Evolutionary conservation across 2,797 vertebrate species (phyloP).

Genomic region (Poecilia wingei): DNA sequence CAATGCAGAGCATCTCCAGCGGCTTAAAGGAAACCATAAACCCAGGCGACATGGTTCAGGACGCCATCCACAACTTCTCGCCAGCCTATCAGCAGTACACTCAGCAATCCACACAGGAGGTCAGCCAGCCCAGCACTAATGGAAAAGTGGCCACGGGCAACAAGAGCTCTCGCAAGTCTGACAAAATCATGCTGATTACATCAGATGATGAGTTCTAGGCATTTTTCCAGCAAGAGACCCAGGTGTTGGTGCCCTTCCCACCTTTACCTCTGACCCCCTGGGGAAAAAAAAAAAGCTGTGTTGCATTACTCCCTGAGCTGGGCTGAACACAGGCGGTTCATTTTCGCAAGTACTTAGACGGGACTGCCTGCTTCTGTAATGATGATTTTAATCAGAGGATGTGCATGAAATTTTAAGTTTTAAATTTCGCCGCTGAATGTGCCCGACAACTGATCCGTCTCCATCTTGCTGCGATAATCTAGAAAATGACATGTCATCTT

Average conservation of each 20-base stretch:
- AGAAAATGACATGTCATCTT: constrained; percentile 36
- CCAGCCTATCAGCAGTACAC: constrained; percentile 93
- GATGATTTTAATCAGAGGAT: constrained; percentile 47
- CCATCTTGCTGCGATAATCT: constrained; percentile 41
- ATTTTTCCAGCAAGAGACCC: constrained; percentile 26
- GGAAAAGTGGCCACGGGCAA: constrained; percentile 63
- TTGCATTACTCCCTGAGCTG: constrained; percentile 27
- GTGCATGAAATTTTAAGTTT: constrained; percentile 27
- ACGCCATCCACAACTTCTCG: constrained; percentile 97
- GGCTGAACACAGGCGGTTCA: constrained; percentile 50
- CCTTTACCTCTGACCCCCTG: constrained; percentile 28
- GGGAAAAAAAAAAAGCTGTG: constrained; percentile 39
- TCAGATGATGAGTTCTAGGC: constrained; percentile 91
- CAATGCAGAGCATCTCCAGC: constrained; percentile 96
- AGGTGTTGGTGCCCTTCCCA: constrained; percentile 46
- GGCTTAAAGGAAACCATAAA: constrained; percentile 96
- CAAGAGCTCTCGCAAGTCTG: constrained; percentile 83
- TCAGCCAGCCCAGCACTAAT: constrained; percentile 76
- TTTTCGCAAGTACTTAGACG: constrained; percentile 57
- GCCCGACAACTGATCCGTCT: constrained; percentile 19
- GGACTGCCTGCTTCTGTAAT: constrained; percentile 34
- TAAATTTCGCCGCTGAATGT: constrained; percentile 22
- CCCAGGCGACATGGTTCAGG: constrained; percentile 93
- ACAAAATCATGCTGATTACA: constrained; percentile 92
- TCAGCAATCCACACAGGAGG: constrained; percentile 92